Conservation (phyloP, 2,888 invertebrate genomes). For the Periphyllus acericola region DNA sequence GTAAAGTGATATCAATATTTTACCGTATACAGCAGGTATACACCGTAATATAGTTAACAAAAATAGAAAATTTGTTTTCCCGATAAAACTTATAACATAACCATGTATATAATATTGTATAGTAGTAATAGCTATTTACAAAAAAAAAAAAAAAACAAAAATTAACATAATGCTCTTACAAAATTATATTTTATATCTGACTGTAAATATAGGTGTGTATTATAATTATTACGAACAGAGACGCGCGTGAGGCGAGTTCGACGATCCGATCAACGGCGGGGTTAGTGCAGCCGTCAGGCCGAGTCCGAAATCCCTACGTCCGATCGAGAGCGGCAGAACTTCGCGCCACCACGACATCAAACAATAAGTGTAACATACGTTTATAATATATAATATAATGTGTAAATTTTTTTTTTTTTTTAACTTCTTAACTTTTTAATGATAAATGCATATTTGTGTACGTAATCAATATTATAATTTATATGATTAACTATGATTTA, state of each 20-base stretch:
- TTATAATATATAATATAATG: background rate
- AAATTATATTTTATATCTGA: too few relatives aligned
- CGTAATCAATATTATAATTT: background rate
- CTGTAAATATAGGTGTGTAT: too few relatives aligned
- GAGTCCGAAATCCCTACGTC: too few relatives aligned
- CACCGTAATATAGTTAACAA: background rate
- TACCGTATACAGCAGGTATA: background rate
- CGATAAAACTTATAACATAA: background rate
- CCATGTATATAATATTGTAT: background rate
- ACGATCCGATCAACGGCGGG: background rate
- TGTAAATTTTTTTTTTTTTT: background rate
- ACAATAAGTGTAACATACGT: background rate
- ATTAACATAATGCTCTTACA: too few relatives aligned
- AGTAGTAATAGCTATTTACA: background rate
- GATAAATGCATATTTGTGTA: conserved; percentile 13
- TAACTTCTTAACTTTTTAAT: background rate
- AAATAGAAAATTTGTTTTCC: conserved; percentile 25
- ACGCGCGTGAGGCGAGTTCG: background rate
- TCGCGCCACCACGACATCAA: background rate
- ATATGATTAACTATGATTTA: background rate
- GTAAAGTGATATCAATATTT: background rate
- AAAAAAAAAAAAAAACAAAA: background rate
- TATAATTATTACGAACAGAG: background rate
- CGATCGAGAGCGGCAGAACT: background rate
- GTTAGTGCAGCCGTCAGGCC: background rate